These are phyloP conservation scores for Smutsia temminckii DNA, from an alignment of 2,797 vertebrate genomes.

Conservation along the genomic window DNA sequence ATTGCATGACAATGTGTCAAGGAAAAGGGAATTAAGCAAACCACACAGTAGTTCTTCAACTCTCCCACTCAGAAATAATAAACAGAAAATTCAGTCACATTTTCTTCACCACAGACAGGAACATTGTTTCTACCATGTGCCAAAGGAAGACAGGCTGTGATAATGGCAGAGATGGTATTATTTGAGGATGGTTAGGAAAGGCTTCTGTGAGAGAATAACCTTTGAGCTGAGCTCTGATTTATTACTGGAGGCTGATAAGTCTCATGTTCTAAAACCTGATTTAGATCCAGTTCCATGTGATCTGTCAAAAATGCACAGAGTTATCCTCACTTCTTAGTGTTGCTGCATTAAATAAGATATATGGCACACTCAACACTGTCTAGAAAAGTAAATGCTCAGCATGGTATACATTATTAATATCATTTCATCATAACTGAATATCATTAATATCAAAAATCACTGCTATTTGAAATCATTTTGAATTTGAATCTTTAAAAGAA, in stretches of 20 bases:
- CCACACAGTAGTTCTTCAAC: background rate
- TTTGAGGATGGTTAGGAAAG: background rate
- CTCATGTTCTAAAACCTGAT: background rate
- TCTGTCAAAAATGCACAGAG: background rate
- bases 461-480: background rate
- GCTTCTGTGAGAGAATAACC: background rate
- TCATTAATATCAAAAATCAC: background rate
- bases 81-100: background rate
- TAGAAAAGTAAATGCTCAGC: background rate
- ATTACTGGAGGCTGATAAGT: background rate
- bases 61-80: background rate
- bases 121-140: background rate
- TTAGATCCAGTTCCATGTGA: background rate
- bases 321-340: background rate
- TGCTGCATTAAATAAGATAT: background rate
- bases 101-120: background rate
- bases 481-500: background rate
- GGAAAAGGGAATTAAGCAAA: background rate
- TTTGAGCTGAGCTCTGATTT: background rate
- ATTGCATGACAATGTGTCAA: background rate
- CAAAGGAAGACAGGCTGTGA: background rate
- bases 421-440: background rate
- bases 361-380: background rate
- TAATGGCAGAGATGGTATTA: background rate
- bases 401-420: background rate